Percentiles rank a stretch among this genome's conserved stretches.
Evolutionary conservation across 2,888 invertebrate species (phyloP).

Genomic region (Lepidochrysops patricia): DNA sequence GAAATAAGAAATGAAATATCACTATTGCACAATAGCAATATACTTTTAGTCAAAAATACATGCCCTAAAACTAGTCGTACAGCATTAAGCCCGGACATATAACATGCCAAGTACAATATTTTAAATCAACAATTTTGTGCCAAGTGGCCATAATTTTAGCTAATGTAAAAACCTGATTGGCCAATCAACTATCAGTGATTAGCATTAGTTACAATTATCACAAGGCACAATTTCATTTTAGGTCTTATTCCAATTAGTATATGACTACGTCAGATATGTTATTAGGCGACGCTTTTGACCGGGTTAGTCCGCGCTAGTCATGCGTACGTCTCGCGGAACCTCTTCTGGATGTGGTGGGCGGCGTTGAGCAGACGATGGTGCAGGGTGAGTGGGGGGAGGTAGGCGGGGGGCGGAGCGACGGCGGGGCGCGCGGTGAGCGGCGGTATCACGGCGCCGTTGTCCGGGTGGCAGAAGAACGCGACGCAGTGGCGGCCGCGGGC

Average conservation of each 20-base stretch:
- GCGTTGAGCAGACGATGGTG: constrained; percentile 78
- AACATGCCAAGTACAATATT: neutral
- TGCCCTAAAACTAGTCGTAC: neutral
- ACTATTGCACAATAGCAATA: too few species aligned
- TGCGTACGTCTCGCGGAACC: constrained; percentile 81
- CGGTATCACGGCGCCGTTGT: constrained; percentile 69
- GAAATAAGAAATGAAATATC: too few species aligned
- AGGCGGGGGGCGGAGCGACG: constrained; percentile 50
- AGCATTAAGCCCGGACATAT: neutral
- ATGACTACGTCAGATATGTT: too few species aligned
- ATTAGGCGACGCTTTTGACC: constrained; percentile 32
- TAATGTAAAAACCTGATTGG: too few species aligned
- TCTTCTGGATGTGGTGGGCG: constrained; percentile 81
- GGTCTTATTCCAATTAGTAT: neutral
- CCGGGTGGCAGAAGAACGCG: constrained; percentile 85
- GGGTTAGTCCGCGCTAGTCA: constrained; percentile 51
- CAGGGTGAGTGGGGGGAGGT: constrained; percentile 57
- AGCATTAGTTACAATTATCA: too few species aligned
- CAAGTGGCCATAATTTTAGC: too few species aligned
- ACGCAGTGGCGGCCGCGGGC: constrained; percentile 82
- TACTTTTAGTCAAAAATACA: neutral
- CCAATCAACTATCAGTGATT: too few species aligned
- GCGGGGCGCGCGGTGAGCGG: constrained; percentile 62
- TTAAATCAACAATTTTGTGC: too few species aligned
- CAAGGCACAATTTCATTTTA: neutral